A percentile compares a stretch with the other conserved stretches of the same genome.
These are phyloP conservation scores for Oreochromis spilurus DNA, from an alignment of 2,113 vertebrate species.

Conservation along the genomic window DNA sequence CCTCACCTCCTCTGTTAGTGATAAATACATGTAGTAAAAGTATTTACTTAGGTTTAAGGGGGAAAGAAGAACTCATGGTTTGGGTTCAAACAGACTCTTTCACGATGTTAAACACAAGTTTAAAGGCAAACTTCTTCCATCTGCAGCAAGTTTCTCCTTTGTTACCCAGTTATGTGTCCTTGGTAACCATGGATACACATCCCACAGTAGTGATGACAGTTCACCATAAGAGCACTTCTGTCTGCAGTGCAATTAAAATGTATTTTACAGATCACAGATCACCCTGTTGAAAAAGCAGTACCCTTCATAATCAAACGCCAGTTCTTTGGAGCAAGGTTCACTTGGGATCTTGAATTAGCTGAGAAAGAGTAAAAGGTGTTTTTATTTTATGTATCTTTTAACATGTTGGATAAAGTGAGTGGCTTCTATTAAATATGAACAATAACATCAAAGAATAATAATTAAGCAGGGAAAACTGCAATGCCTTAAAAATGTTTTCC, in stretches of 20 bases:
- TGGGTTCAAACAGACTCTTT: not conserved
- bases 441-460: not conserved
- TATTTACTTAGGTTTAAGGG: not conserved
- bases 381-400: not conserved
- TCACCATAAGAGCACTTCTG: not conserved
- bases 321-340: accelerated
- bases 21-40: not conserved
- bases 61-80: accelerated
- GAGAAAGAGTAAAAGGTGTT: not conserved
- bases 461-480: not conserved
- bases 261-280: not conserved
- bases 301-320: accelerated
- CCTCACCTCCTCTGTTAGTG: accelerated
- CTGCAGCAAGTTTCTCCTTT: not conserved
- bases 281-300: not conserved
- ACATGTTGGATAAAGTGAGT: not conserved
- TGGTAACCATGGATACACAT: not conserved
- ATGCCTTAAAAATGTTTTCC: constrained; percentile 1
- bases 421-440: not conserved
- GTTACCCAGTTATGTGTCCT: not conserved
- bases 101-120: not conserved
- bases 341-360: not conserved
- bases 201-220: not conserved
- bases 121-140: not conserved
- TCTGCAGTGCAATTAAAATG: not conserved